These are phyloP conservation scores for Jacana jacana DNA, from an alignment of 2,113 vertebrate species.

Conservation along the genomic window DNA sequence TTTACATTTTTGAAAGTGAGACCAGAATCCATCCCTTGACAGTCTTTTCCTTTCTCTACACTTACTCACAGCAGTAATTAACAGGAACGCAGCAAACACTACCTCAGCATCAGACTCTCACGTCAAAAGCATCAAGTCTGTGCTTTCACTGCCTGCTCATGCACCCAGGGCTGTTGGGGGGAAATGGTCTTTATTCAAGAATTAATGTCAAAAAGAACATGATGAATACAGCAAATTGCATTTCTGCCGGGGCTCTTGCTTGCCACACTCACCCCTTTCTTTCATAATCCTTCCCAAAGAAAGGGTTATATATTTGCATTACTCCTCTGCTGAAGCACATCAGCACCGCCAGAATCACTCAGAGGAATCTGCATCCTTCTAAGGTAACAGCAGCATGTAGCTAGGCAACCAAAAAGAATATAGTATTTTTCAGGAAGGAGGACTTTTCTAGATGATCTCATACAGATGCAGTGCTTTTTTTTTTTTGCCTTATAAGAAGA, in stretches of 20 bases:
- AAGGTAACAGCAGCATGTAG: slow-evolving; percentile 59
- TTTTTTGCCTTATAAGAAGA: slow-evolving; percentile 61
- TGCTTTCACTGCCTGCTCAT: slow-evolving; percentile 19
- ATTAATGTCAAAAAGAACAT: neutral
- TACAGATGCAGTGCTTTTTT: neutral
- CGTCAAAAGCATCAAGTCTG: neutral
- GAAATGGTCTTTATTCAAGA: neutral
- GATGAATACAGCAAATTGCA: neutral
- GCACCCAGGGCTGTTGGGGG: neutral
- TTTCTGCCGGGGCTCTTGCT: neutral
- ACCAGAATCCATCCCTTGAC: neutral
- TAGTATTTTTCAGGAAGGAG: slow-evolving; percentile 48
- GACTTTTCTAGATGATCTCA: slow-evolving; percentile 54
- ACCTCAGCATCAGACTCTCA: neutral
- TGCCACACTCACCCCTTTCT: neutral
- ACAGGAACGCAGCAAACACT: neutral
- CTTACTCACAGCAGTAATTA: slow-evolving; percentile 17
- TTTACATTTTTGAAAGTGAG: neutral
- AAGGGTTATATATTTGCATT: slow-evolving; percentile 8
- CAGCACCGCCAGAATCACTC: neutral
- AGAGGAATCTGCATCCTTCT: slow-evolving; percentile 54
- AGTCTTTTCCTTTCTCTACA: neutral
- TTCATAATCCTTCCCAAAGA: neutral
- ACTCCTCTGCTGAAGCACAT: neutral
- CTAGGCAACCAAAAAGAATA: slow-evolving; percentile 63